Conservation (phyloP, 2,888 invertebrate genomes). For the Microctonus hyperodae region DNA sequence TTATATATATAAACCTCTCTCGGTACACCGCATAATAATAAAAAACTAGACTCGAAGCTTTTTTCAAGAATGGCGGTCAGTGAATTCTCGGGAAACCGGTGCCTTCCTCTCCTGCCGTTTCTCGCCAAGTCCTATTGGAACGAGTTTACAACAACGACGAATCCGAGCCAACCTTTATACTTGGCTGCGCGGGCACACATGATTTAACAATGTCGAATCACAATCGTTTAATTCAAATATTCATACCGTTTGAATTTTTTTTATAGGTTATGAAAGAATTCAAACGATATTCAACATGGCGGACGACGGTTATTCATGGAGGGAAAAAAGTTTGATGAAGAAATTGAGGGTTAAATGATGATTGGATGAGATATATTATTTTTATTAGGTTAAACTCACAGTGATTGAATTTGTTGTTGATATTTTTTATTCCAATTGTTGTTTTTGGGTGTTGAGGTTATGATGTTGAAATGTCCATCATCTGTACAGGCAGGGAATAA, state of each 20-base stretch:
- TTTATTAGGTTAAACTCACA: neutral
- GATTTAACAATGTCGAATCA: neutral
- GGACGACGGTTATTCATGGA: too few relatives aligned
- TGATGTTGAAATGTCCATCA: neutral
- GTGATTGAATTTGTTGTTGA: neutral
- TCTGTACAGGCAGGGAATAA: neutral
- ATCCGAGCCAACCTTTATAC: neutral
- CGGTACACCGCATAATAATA: conserved; percentile 24
- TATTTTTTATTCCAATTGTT: conserved; percentile 1
- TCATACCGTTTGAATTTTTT: too few relatives aligned
- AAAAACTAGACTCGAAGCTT: conserved; percentile 40
- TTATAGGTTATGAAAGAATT: too few relatives aligned
- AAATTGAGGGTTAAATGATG: neutral
- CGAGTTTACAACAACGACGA: conserved; percentile 20
- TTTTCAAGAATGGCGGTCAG: conserved; percentile 43
- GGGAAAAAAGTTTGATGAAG: neutral
- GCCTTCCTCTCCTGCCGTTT: conserved; percentile 26
- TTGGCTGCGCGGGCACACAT: neutral
- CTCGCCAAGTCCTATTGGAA: conserved; percentile 16
- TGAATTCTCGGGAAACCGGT: conserved; percentile 44
- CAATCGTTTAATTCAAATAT: too few relatives aligned
- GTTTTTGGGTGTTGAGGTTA: neutral
- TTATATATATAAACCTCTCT: neutral
- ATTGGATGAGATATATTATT: too few relatives aligned
- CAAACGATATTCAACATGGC: too few relatives aligned